Evolutionary conservation across 1,140 invertebrate species (phyloP), one percentile per base, ranked within the genome.

Genomic region (Ladona fulva): DNA sequence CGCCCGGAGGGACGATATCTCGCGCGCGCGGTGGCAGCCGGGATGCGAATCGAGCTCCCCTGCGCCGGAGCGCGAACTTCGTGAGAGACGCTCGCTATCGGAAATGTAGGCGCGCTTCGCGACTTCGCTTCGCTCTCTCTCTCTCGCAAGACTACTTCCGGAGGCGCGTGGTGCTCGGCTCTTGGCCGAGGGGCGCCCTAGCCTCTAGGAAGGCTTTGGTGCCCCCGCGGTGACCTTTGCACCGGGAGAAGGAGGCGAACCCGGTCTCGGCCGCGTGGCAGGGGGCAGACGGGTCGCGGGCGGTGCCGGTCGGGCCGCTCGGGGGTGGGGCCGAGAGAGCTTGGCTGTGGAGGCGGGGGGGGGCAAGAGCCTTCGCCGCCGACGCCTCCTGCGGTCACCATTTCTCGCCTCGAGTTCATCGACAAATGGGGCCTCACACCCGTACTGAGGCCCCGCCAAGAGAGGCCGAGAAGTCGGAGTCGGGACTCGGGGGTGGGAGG

Each of bases 381-480:
- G 74, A 84, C 84, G 83, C 83, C 83, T 82, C 83, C 83, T 86
- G 84, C 82, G 84, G 89, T 89, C 92, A 95, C 93, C 92, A 95
- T 96, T 96, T 94, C 94, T 90, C 93, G 93, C 89, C 93, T 95
- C 92, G 93, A 95, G 90, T 94, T 95, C 88, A 92, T 94, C 88
- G 94, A 95, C 89, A 94, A 94, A 94, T 95, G 94, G 94, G 94
- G 94, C 92, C 92, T 95, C 88, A 94, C 93, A 90, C 94, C 94
- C 91, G 94, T 95, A 91, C 92, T 95, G 90, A 93, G 91, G 89
- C 93, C 94, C 91, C 93, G 93, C 90, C 93, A 94, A 92, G 93
- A 94, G 76, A 79, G 77, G 74, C 79, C 79, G 16, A 66, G 52
- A 22, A 66, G 52, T 12, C 52, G 52, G n/a, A 66, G 52, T 22